phyloP scores from a whole-genome alignment of 2,888 invertebrate genomes.

The Platycnemis pennipes region DNA sequence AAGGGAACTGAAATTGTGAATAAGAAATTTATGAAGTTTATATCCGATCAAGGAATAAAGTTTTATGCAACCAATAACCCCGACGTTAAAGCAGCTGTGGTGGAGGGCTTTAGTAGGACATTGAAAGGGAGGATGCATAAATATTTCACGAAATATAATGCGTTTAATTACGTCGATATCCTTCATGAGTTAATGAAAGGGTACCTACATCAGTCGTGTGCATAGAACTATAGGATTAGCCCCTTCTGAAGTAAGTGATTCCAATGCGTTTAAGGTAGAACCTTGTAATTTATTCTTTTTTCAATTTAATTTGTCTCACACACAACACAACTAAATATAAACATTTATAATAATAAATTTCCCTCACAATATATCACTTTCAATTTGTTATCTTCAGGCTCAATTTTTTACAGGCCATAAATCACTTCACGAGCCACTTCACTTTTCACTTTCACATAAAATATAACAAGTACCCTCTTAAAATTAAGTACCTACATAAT shows the following conservation, averaged over 20 bases:
- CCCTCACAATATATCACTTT: no score
- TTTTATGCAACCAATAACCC: conserved; percentile 75
- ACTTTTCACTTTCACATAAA: no score
- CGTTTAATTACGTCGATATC: conserved; percentile 74
- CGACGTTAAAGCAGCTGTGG: no score
- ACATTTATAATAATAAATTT: no score
- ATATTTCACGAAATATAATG: conserved; percentile 74
- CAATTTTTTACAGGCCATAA: no score
- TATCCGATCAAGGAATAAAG: conserved; percentile 69
- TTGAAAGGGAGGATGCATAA: conserved; percentile 75
- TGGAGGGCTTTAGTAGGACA: conserved; percentile 75
- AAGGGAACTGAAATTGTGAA: conserved; percentile 71
- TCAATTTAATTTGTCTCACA: no score
- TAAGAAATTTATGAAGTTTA: conserved; percentile 63
- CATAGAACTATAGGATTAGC: conserved; percentile 69
- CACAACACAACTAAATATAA: no score
- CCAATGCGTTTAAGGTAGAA: not conserved
- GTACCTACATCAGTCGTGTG: conserved; percentile 73
- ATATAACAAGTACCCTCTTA: no score
- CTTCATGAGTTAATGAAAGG: conserved; percentile 73
- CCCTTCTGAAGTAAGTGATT: conserved; percentile 5
- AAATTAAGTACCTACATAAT: no score
- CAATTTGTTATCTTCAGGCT: no score
- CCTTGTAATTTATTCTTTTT: no score
- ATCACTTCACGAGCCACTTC: no score